Evolutionary conservation across 2,888 invertebrate species (phyloP), one percentile per base, ranked within the genome.

Genomic region (Tortricodes alternella): DNA sequence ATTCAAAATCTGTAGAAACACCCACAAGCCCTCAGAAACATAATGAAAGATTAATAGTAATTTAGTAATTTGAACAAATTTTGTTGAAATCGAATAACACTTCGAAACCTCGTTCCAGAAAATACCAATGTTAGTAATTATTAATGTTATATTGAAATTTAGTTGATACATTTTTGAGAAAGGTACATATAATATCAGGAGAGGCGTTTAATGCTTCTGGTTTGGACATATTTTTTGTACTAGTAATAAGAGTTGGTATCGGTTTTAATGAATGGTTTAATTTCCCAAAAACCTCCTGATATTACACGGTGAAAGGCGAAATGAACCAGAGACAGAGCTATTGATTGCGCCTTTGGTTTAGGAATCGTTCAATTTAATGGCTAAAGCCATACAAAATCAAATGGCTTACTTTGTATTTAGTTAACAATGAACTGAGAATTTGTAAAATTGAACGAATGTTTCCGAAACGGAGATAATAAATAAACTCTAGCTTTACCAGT

Each of bases 261-360:
- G 5, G 2, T 21, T 21, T 3, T 5, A 21, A 21, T 21, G 21
- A 5, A 29, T 4, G 3, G 9, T 11, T 2, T 29, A 9, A 24
- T 53, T 48, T 53, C 29, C 34, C 1, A 46, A 23, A 62, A 65
- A 63, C 74, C 74, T 76, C 73, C 76, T 79, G 76, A 79, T 78
- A 74, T 81, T 77, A 76, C 80, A 74, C 63, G 64, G 73, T 73
- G 78, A 77, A 76, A 74, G 74, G 75, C 72, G 63, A 68, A 70
- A 73, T 76, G 75, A 69, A 71, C 73, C 70, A 53, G 58, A 70
- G 69, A 62, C 67, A 70, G 66, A 66, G 64, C 73, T 68, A 73
- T 67, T 70, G 63, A 68, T 73, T 66, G 67, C 8, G 38, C 11
- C 13, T 32, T 29, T 46, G 38, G 38, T 23, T 39, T 7, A 24